A percentile compares a stretch with the other conserved stretches of the same genome.
Evolutionary conservation across 1,140 invertebrate genomes (phyloP).

Genomic region (Eurosta solidaginis): DNA sequence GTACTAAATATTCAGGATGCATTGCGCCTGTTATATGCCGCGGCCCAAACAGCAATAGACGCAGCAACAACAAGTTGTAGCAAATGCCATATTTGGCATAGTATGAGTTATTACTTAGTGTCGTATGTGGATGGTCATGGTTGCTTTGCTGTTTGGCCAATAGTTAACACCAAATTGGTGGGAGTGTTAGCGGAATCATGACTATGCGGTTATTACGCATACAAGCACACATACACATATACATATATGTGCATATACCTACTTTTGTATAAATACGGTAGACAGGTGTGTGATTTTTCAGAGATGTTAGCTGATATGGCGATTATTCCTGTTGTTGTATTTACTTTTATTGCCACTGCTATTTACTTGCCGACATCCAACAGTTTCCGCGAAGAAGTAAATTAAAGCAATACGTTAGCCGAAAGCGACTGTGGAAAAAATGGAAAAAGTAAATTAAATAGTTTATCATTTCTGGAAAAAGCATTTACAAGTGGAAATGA

Average conservation of each 20-base stretch:
- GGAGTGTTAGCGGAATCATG: too few species aligned
- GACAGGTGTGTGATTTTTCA: neutral
- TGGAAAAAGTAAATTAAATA: neutral
- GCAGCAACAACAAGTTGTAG: neutral
- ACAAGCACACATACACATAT: neutral
- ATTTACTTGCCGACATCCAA: neutral
- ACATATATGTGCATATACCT: neutral
- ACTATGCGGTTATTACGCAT: too few species aligned
- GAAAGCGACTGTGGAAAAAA: neutral
- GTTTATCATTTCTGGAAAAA: neutral
- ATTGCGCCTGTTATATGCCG: slow-evolving; percentile 16
- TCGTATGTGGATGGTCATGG: neutral
- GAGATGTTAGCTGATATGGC: neutral
- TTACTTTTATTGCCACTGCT: neutral
- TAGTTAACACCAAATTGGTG: neutral
- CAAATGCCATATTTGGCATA: neutral
- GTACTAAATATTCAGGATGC: slow-evolving; percentile 4
- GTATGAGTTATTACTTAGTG: neutral
- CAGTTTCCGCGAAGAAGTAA: neutral
- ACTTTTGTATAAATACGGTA: too few species aligned
- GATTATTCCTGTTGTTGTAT: neutral
- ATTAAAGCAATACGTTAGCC: neutral
- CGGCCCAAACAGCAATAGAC: neutral
- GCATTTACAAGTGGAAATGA: neutral
- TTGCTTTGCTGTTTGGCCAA: too few species aligned